Conservation (phyloP, 2,888 invertebrate species). For the Calliphora vomitoria region DNA sequence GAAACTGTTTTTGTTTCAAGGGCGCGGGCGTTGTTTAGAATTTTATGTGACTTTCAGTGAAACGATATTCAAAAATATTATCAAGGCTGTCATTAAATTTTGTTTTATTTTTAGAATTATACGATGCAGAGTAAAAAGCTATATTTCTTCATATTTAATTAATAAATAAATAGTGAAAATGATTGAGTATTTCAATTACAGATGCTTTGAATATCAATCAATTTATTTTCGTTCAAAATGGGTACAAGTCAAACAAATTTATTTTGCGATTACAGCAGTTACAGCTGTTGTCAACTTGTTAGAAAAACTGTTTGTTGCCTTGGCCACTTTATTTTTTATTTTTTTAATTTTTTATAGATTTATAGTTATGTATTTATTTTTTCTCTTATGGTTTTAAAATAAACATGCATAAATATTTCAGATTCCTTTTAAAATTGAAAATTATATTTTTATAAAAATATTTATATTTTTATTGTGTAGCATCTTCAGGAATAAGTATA, state of each 20-base stretch:
- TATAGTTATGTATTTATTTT: not conserved
- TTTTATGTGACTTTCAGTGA: slow-evolving; percentile 52
- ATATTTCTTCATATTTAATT: slow-evolving; percentile 25
- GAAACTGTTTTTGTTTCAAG: slow-evolving; percentile 65
- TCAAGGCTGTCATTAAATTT: slow-evolving; percentile 55
- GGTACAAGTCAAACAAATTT: slow-evolving; percentile 16
- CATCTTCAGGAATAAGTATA: too few relatives aligned
- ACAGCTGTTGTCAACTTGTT: slow-evolving; percentile 50
- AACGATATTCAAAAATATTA: slow-evolving; percentile 44
- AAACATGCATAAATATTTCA: too few relatives aligned
- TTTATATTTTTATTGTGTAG: too few relatives aligned
- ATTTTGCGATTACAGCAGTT: not conserved
- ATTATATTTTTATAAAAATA: too few relatives aligned
- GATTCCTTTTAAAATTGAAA: too few relatives aligned
- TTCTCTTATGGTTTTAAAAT: not conserved
- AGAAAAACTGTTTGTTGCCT: slow-evolving; percentile 22
- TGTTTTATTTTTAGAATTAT: slow-evolving; percentile 5
- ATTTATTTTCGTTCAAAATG: slow-evolving; percentile 25
- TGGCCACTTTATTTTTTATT: not conserved
- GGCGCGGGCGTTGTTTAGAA: slow-evolving; percentile 47
- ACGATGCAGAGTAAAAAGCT: not conserved
- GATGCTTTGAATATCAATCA: slow-evolving; percentile 35
- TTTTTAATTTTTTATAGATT: not conserved
- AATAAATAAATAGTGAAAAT: slow-evolving; percentile 14
- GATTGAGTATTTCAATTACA: slow-evolving; percentile 28